phyloP scores from a whole-genome alignment of 2,797 vertebrate genomes.

The Furcifer pardalis region DNA sequence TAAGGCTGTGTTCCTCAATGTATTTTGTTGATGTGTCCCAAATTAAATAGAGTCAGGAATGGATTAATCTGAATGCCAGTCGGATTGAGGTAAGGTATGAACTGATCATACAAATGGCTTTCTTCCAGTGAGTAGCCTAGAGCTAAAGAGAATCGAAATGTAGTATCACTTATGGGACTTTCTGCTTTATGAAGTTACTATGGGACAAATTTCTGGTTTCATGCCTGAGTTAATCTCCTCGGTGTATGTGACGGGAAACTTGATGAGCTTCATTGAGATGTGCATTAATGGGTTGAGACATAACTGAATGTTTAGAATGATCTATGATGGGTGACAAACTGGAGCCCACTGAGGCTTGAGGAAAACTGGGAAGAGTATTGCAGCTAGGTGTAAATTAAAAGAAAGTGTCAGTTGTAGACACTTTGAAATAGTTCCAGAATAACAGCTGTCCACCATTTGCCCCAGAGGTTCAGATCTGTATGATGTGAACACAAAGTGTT shows the following conservation, averaged over 20 bases:
- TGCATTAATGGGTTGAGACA: slow-evolving; percentile 48
- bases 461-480: slow-evolving; percentile 36
- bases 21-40: neutral
- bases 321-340: slow-evolving; percentile 57
- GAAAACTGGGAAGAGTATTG: slow-evolving; percentile 49
- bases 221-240: slow-evolving; percentile 57
- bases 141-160: slow-evolving; percentile 20
- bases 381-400: slow-evolving; percentile 63
- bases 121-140: neutral
- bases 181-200: slow-evolving; percentile 31
- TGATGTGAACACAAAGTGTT: slow-evolving; percentile 33
- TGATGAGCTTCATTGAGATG: slow-evolving; percentile 54
- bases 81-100: slow-evolving; percentile 1
- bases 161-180: neutral
- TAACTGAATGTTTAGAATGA: slow-evolving; percentile 52
- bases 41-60: neutral
- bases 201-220: slow-evolving; percentile 44
- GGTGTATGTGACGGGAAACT: slow-evolving; percentile 50
- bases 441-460: slow-evolving; percentile 35
- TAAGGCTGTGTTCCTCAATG: neutral
- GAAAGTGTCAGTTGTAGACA: slow-evolving; percentile 54
- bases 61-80: neutral
- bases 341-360: slow-evolving; percentile 49
- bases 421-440: slow-evolving; percentile 61
- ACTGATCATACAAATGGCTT: neutral